phyloP scores from a whole-genome alignment of 2,888 invertebrate species.

The Nomada fucata region DNA sequence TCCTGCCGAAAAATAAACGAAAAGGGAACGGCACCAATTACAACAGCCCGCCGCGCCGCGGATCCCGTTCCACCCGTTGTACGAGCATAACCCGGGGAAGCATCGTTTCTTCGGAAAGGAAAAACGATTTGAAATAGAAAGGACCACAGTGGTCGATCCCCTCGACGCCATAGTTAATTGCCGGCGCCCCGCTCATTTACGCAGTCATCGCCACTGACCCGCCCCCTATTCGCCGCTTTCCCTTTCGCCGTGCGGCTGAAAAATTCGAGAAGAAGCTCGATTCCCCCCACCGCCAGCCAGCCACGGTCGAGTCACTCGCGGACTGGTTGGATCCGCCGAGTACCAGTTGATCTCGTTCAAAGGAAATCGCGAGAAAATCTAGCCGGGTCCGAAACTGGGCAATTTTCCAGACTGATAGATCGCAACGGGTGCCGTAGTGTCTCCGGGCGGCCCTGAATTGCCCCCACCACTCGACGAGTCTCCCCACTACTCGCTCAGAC shows the following conservation, averaged over 20 bases:
- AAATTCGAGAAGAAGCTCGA: constrained; percentile 11
- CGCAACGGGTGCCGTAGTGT: not conserved
- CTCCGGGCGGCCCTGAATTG: constrained; percentile 2
- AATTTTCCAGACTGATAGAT: not conserved
- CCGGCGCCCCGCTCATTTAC: not conserved
- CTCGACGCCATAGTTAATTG: constrained; percentile 23
- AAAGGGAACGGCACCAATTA: constrained; percentile 27
- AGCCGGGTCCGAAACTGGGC: not conserved
- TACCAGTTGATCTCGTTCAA: constrained; percentile 14
- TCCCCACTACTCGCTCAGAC: not conserved
- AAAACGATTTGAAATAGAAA: not conserved
- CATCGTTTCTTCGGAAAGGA: not conserved
- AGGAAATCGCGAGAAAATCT: constrained; percentile 1
- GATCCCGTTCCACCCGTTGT: not conserved
- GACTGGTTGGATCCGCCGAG: not conserved
- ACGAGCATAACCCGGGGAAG: not conserved
- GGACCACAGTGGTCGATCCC: not conserved
- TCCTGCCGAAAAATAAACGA: constrained; percentile 3
- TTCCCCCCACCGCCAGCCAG: not conserved
- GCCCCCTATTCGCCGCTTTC: constrained; percentile 15
- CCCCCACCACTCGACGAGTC: not conserved
- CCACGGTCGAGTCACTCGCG: not conserved
- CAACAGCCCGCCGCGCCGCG: not conserved
- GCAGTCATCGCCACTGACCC: constrained; percentile 16
- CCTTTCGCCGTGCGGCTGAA: constrained; percentile 15